A percentile compares a stretch with the other conserved stretches of the same genome.
Conservation (phyloP, 2,113 vertebrate genomes). For the Forbesichthys agassizii region DNA sequence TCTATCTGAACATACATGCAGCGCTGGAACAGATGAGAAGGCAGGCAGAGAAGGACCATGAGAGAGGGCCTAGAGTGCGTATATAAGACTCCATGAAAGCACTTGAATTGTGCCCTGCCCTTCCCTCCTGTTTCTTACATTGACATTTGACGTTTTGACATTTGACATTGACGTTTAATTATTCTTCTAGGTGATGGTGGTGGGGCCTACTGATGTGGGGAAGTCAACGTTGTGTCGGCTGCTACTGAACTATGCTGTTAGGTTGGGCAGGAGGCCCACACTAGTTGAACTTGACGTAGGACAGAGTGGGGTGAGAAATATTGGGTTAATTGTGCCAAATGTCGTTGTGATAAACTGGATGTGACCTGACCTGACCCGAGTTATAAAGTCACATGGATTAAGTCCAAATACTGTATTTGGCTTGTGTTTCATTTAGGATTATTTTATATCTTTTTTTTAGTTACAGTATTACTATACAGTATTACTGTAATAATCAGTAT, state of each 20-base stretch:
- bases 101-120: not conserved
- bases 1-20: constrained; percentile 95
- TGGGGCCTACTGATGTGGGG: constrained; percentile 94
- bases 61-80: constrained; percentile 85
- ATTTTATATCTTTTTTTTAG: no score
- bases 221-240: constrained; percentile 91
- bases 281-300: constrained; percentile 96
- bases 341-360: no score
- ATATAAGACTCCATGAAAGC: not conserved
- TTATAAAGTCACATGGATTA: no score
- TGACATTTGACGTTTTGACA: no score
- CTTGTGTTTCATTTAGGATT: no score
- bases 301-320: constrained; percentile 84
- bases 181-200: constrained; percentile 87
- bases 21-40: constrained; percentile 97
- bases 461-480: no score
- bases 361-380: no score
- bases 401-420: no score
- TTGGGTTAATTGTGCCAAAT: not conserved
- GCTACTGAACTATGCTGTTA: constrained; percentile 91
- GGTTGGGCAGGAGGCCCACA: constrained; percentile 94
- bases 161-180: no score
- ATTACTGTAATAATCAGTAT: no score
- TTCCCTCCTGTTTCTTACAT: not conserved
- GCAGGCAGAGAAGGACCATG: constrained; percentile 92